Evolutionary conservation across 2,888 invertebrate species (phyloP), one percentile per base, ranked within the genome.

Genomic region (Stenchaetothrips biformis): DNA sequence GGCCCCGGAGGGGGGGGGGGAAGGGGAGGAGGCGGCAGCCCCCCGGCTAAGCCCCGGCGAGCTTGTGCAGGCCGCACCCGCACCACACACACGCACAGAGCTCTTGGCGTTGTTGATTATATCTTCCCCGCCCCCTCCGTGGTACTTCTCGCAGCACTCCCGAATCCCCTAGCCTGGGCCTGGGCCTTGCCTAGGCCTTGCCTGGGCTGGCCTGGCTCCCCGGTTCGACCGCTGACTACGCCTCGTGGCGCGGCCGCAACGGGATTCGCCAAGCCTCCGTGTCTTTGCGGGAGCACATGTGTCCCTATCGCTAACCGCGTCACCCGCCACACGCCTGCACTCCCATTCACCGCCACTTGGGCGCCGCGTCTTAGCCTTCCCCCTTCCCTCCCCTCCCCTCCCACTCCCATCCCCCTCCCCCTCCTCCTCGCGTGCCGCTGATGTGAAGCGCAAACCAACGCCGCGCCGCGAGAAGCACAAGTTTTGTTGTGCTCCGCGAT

Each of bases 391-490:
- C 49, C 7, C 49, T 11, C 11, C 49, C 49, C 49, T 49, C 49
- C 49, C 49, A 49, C 49, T 49, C 11, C 49, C n/a, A n/a, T n/a
- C n/a, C 62, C 67, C 67, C 67, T 0, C 21, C 67, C 67, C 21
- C 67, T 21, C 25, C 67, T 8, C 67, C 11, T 74, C 67, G 67
- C 67, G 67, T 74, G 67, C 67, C 67, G 21, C 67, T 21, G 21
- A 74, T 74, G 25, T 25, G 67, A 74, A 74, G 67, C 67, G 67
- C 67, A 74, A 74, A 74, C 67, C 67, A 7, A 25, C 67, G 25
- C 25, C 21, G 25, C 67, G 67, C 7, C 21, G 67, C 67, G 53
- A 13, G 16, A 18, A 53, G 53, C 53, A 9, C 67, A 74, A 74
- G 67, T 74, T 74, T 74, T 74, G 67, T 74, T 74, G 67, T 25